These are phyloP conservation scores for Nineta flava DNA, from an alignment of 2,888 invertebrate genomes.

Conservation along the genomic window DNA sequence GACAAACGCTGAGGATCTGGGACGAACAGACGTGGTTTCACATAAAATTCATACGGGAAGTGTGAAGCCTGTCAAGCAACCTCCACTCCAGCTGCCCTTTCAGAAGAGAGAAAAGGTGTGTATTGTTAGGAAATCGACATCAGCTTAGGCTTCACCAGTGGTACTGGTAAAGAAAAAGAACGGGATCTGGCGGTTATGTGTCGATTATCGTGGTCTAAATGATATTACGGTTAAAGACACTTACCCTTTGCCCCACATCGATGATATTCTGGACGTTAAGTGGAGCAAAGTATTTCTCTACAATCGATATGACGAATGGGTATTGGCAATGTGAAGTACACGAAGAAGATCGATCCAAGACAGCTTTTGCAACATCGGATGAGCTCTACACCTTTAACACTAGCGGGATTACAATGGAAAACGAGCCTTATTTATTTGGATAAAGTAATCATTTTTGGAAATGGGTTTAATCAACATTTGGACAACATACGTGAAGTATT, in stretches of 20 bases:
- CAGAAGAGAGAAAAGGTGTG: too few relatives aligned
- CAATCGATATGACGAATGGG: too few relatives aligned
- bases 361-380: constrained; percentile 13
- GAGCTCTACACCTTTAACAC: constrained; percentile 15
- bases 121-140: too few relatives aligned
- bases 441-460: constrained; percentile 12
- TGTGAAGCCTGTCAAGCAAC: too few relatives aligned
- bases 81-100: too few relatives aligned
- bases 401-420: constrained; percentile 15
- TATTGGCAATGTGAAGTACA: constrained; percentile 16
- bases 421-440: constrained; percentile 12
- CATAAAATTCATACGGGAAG: too few relatives aligned
- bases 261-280: constrained; percentile 15
- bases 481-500: constrained; percentile 2
- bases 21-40: too few relatives aligned
- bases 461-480: constrained; percentile 5
- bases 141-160: too few relatives aligned
- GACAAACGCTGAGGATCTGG: too few relatives aligned
- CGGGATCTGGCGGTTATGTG: constrained; percentile 13
- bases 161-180: too few relatives aligned
- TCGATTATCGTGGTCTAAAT: constrained; percentile 15
- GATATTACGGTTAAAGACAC: constrained; percentile 1
- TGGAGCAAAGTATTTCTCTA: too few relatives aligned
- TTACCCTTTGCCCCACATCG: constrained; percentile 13
- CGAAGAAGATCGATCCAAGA: constrained; percentile 11